Base-by-base conservation (phyloP, 2,888 invertebrate genomes). In the Crioceris asparagi region DNA sequence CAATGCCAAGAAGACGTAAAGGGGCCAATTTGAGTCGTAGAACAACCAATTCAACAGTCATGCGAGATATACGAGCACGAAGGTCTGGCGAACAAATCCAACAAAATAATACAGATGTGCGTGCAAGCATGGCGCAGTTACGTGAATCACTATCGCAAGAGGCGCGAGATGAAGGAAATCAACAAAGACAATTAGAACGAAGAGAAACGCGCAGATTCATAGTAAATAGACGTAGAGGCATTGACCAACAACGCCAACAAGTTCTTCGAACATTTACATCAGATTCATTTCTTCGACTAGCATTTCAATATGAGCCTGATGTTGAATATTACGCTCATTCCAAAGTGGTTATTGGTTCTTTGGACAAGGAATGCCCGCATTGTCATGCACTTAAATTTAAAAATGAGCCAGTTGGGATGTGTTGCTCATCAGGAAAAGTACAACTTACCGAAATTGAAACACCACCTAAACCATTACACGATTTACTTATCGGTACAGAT, bases 321-420 rank as follows among this genome's bases (percentile, higher is more conserved):
- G 15, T 19, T 35, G 18, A n/a, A n/a, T n/a, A n/a, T n/a, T n/a
- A n/a, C n/a, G n/a, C n/a, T n/a, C n/a, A n/a, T n/a, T n/a, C n/a
- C 26, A 29, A 31, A 36, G 36, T 31, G 36, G 17, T 23, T 4
- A 36, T 36, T 36, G 31, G 36, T 36, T 8, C 15, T 35, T 1
- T 29, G 19, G 19, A 29, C 2, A 35, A 35, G 2, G n/a, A 29
- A 35, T 35, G 12, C 29, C n/a, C 29, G 2, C n/a, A 35, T 35
- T 35, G 29, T 29, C 18, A 29, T 29, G 29, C 27, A n/a, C n/a
- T n/a, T n/a, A n/a, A n/a, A n/a, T n/a, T n/a, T n/a, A n/a, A n/a
- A n/a, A n/a, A n/a, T n/a, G 8, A 18, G 17, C 23, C 36, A 36
- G 36, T n/a, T n/a, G 31, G 15, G 31, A 31, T 36, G 25, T 36